A percentile compares a stretch with the other conserved stretches of the same genome.
phyloP scores from a whole-genome alignment of 2,888 invertebrate species.

The Drosophila helvetica region DNA sequence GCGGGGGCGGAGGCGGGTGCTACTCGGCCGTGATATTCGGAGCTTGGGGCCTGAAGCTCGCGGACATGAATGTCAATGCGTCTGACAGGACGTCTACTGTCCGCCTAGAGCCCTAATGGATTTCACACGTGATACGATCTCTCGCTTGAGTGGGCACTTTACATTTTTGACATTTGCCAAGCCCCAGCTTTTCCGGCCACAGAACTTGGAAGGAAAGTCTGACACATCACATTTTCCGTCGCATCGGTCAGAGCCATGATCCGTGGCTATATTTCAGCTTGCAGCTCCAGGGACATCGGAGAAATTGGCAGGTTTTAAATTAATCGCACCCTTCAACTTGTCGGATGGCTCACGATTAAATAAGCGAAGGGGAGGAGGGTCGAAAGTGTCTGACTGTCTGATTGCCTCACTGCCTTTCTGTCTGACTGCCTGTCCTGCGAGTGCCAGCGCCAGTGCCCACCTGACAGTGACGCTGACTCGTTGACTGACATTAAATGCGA shows the following conservation, averaged over 20 bases:
- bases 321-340: constrained; percentile 64
- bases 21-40: constrained; percentile 36
- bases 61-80: constrained; percentile 44
- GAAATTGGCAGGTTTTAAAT: constrained; percentile 65
- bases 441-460: constrained; percentile 23
- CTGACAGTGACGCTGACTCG: constrained; percentile 68
- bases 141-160: constrained; percentile 40
- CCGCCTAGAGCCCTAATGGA: constrained; percentile 51
- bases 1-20: constrained; percentile 4
- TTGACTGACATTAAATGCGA: constrained; percentile 73
- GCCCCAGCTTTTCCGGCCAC: constrained; percentile 6
- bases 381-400: constrained; percentile 20
- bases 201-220: constrained; percentile 5
- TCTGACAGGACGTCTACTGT: constrained; percentile 24
- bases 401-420: constrained; percentile 12
- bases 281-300: constrained; percentile 24
- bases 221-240: constrained; percentile 12
- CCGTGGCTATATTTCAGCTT: constrained; percentile 17
- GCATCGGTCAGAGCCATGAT: background rate
- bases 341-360: constrained; percentile 62
- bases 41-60: constrained; percentile 9
- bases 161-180: constrained; percentile 35
- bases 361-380: constrained; percentile 56
- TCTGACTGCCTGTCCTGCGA: constrained; percentile 6
- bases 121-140: constrained; percentile 67